phyloP scores from a whole-genome alignment of 2,797 vertebrate genomes.

The Arctocebus calabarensis region DNA sequence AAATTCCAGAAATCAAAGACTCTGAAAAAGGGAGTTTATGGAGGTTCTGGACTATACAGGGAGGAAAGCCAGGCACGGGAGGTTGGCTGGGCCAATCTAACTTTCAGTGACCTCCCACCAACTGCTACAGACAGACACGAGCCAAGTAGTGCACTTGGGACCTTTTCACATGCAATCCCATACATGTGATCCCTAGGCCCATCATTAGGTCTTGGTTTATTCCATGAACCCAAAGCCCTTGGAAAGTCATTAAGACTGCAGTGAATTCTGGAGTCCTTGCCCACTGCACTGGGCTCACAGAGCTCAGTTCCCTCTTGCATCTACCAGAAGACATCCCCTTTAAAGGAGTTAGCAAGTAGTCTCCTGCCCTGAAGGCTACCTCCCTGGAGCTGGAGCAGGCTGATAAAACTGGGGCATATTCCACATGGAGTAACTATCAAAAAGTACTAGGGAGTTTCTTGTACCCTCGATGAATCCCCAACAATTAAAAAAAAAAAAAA shows the following conservation, averaged over 20 bases:
- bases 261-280: not conserved
- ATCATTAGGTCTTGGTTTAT: not conserved
- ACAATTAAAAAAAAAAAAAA: not conserved
- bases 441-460: not conserved
- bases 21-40: not conserved
- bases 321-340: not conserved
- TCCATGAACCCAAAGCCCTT: not conserved
- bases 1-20: not conserved
- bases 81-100: not conserved
- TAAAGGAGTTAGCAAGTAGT: not conserved
- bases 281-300: not conserved
- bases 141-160: not conserved
- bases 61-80: not conserved
- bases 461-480: too few relatives aligned
- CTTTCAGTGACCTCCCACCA: not conserved
- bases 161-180: not conserved
- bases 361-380: not conserved
- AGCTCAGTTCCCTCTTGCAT: not conserved
- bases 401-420: not conserved
- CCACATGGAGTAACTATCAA: not conserved
- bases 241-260: not conserved
- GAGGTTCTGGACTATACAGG: not conserved
- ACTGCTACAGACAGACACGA: not conserved
- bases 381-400: not conserved
- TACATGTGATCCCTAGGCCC: not conserved